Evolutionary conservation across 2,113 vertebrate species (phyloP).

Genomic region (Platichthys stellatus): DNA sequence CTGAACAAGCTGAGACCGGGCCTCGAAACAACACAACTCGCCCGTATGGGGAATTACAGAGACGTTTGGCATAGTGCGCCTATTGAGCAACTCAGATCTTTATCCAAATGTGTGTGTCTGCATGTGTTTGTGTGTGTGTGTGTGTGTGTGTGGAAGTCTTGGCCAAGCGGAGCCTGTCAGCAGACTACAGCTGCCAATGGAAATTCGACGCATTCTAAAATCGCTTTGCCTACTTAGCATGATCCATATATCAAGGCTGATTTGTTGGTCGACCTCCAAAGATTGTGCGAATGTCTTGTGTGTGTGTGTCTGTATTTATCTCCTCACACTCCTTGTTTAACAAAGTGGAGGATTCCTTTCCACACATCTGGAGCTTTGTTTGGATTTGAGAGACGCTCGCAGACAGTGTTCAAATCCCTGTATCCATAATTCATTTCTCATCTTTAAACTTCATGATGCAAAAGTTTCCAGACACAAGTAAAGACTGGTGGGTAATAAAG

Average conservation of each 20-base stretch:
- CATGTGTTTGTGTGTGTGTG: constrained; percentile 19
- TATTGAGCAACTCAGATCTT: constrained; percentile 63
- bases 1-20: constrained; percentile 57
- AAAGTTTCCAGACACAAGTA: not conserved
- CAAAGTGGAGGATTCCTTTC: constrained; percentile 9
- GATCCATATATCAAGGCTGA: constrained; percentile 32
- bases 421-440: not conserved
- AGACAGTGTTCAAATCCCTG: not conserved
- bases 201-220: constrained; percentile 44
- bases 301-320: not conserved
- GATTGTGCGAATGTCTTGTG: constrained; percentile 31
- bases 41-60: constrained; percentile 36
- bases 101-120: constrained; percentile 56
- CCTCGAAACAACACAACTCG: constrained; percentile 44
- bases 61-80: constrained; percentile 44
- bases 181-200: constrained; percentile 31
- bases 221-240: constrained; percentile 17
- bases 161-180: constrained; percentile 20
- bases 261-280: constrained; percentile 18
- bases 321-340: constrained; percentile 1
- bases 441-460: not conserved
- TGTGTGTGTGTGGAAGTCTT: constrained; percentile 15
- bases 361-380: constrained; percentile 35
- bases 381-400: not conserved
- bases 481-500: not conserved